Base-by-base conservation (phyloP, 2,797 vertebrate genomes). In the Toxotes lorentzi region DNA sequence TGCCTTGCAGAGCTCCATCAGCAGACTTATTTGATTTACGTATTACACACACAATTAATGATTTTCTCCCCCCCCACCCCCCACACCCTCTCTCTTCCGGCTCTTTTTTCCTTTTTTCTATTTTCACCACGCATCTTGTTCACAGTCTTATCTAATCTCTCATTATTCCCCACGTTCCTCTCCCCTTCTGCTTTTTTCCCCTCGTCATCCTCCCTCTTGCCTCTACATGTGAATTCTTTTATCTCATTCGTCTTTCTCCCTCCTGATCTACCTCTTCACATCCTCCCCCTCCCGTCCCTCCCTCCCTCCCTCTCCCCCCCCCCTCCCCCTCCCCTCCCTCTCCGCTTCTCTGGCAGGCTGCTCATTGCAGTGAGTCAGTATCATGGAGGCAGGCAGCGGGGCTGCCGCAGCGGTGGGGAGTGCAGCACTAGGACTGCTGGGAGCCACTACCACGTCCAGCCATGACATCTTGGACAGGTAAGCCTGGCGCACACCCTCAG, bases 381-480 rank as follows among this genome's bases (percentile, higher is more conserved):
- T 95, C 94, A 96, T 95, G 95, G 95, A 96, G 94, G 93, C 94
- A 93, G 94, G 95, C 94, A 93, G 94, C 84, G 95, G 94, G 91
- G 94, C 94, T 95, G 94, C 94, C 86, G 95, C 95, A 94, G 93
- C 92, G 75, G 92, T 94, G 92, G 95, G 95, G 86, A 94, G 93
- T 91, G 91, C 93, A 92, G 92, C 93, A 73, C 91, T 94, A 70
- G 95, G 95, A 91, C 93, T 95, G 93, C 94, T 94, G 84, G 94
- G 94, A 92, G 93, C 94, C 84, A 75, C 94, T 79, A 89, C 94
- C 73, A 73, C 93, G 60, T 92, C 91, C 93, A 94, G 93, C 91
- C 94, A 95, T 94, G 95, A 95, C 91, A 93, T 94, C 87, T 86
- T 92, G 82, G 95, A 96, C 93, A 96, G 95, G 95, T 96, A 95